Percentiles rank a stretch among this genome's conserved stretches.
phyloP scores from a whole-genome alignment of 2,888 invertebrate species.

The Dryobotodes eremita region DNA sequence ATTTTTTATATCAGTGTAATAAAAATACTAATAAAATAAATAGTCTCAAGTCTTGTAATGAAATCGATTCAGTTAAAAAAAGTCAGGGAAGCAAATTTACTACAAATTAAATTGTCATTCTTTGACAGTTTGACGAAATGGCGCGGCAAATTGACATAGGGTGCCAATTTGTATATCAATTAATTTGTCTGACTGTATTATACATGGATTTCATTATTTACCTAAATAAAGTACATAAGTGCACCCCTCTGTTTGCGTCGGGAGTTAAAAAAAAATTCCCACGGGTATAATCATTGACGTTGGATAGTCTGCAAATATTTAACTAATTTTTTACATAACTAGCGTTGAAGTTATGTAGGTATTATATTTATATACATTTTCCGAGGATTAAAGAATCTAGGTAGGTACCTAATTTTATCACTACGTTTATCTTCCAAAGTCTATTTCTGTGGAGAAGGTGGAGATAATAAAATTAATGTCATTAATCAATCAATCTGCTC shows the following conservation, averaged over 20 bases:
- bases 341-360: too few relatives aligned
- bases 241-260: too few relatives aligned
- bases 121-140: too few relatives aligned
- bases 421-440: neutral
- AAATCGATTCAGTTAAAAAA: neutral
- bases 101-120: too few relatives aligned
- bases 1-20: constrained; percentile 55
- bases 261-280: too few relatives aligned
- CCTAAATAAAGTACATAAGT: neutral
- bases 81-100: too few relatives aligned
- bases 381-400: neutral
- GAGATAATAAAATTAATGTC: constrained; percentile 27
- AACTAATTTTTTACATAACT: too few relatives aligned
- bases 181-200: too few relatives aligned
- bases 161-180: too few relatives aligned
- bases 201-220: neutral
- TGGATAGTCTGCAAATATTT: too few relatives aligned
- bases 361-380: neutral
- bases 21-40: constrained; percentile 44
- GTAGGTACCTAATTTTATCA: neutral
- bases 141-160: too few relatives aligned
- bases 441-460: constrained; percentile 16
- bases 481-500: constrained; percentile 39
- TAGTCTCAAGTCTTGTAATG: constrained; percentile 4
- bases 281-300: too few relatives aligned